These are phyloP conservation scores for Lamellibrachia satsuma DNA, from an alignment of 2,888 invertebrate genomes.

Conservation along the genomic window DNA sequence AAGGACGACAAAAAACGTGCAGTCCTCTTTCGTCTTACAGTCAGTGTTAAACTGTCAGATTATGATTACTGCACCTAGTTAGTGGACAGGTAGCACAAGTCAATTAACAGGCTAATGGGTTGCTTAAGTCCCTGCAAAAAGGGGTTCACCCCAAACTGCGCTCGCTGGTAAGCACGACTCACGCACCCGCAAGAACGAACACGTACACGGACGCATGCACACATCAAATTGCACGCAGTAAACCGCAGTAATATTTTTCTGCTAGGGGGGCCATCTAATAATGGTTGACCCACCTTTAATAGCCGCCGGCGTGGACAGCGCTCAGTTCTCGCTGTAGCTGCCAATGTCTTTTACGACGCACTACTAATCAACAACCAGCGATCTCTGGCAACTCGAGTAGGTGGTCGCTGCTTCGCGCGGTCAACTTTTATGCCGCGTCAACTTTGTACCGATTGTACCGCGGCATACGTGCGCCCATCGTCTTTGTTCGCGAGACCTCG, in stretches of 20 bases:
- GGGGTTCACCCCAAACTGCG: neutral
- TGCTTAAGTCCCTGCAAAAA: neutral
- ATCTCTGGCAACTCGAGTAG: neutral
- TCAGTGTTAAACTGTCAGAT: constrained; percentile 3
- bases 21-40: neutral
- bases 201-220: neutral
- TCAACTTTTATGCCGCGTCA: constrained; percentile 5
- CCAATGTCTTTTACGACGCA: constrained; percentile 13
- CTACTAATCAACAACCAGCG: neutral
- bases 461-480: neutral
- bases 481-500: neutral
- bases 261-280: neutral
- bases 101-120: constrained; percentile 1
- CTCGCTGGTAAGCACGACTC: neutral
- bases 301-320: neutral
- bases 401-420: neutral
- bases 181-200: neutral
- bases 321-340: neutral
- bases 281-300: neutral
- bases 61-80: neutral
- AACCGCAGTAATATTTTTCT: neutral
- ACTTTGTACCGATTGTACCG: constrained; percentile 5
- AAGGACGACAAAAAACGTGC: neutral
- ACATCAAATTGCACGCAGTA: neutral
- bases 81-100: neutral